Percentiles rank a stretch among this genome's conserved stretches.
phyloP scores from a whole-genome alignment of 2,888 invertebrate genomes.

The Sussaba pulchella region DNA sequence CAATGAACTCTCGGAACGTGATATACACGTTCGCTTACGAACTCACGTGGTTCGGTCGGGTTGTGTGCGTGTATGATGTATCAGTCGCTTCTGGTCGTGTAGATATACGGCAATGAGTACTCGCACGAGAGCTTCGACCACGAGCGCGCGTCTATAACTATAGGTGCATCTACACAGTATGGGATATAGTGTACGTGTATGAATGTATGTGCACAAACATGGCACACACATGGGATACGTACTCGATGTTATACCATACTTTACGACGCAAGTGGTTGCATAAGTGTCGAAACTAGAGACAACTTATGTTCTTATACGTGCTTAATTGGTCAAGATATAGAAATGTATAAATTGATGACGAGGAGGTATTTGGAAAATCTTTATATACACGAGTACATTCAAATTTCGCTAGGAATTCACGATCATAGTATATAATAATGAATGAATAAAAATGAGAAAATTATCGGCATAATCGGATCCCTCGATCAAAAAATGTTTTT shows the following conservation, averaged over 20 bases:
- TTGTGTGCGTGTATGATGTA: constrained; percentile 44
- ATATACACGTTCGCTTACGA: constrained; percentile 66
- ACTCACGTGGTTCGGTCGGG: not conserved
- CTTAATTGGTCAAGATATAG: not conserved
- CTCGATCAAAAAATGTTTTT: too few relatives aligned
- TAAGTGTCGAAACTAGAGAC: constrained; percentile 70
- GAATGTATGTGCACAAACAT: constrained; percentile 48
- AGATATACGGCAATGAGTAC: constrained; percentile 44
- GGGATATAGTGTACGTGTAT: constrained; percentile 43
- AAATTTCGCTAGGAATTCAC: too few relatives aligned
- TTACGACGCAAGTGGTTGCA: constrained; percentile 58
- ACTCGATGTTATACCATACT: constrained; percentile 53
- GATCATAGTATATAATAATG: too few relatives aligned
- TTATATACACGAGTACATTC: too few relatives aligned
- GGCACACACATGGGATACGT: constrained; percentile 23
- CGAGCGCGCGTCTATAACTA: constrained; percentile 26
- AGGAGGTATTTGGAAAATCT: too few relatives aligned
- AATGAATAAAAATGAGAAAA: too few relatives aligned
- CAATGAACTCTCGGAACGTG: constrained; percentile 83
- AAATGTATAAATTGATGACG: too few relatives aligned
- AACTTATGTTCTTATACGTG: constrained; percentile 21
- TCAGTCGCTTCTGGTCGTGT: constrained; percentile 42
- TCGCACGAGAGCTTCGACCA: constrained; percentile 50
- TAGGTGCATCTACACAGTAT: constrained; percentile 13
- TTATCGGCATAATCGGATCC: too few relatives aligned